Base-by-base conservation (phyloP, 92 coral and sea anemone species). In the Scolanthus callimorphus region DNA sequence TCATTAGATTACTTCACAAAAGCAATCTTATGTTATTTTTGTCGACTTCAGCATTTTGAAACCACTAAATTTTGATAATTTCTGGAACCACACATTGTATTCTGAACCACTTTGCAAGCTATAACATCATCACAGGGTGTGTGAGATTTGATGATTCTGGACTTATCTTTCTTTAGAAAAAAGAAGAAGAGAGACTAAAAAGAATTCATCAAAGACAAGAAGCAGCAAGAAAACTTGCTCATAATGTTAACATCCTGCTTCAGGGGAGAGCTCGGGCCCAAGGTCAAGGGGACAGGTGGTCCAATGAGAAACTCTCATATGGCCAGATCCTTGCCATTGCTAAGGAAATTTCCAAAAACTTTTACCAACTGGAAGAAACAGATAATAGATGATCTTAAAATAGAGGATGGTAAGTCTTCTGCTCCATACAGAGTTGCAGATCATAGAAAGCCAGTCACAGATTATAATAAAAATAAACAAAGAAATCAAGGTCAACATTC, bases 171-270 rank as follows among this genome's bases (percentile, higher is more conserved):
- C 29, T 15, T 43, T 59, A 92, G 98, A 79, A 85, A 69, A 80
- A 71, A 44, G 59, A 72, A 67, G 90, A 77, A 57, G 85, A 81
- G 28, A 77, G 83, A 50, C 58, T 92, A 19, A 74, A 89, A 76
- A 76, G 96, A 67, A 92, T 92, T 49, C 90, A 84, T 49, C 81
- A 77, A n/a, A 71, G 96, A 73, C 96, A 92, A 63, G 96, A 92
- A 51, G 81, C 86, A 8, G 88, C 94, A 9, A 73, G 76, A 77
- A 88, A 77, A 67, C 94, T 91, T 51, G 92, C 89, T 30, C 64
- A 80, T 29, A 88, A 79, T 47, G 98, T 92, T 11, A 96, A 89
- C 52, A 62, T 79, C 31, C 72, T 92, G 19, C 73, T 92, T 17
- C 90, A 92, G 27, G 96, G 88, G 55, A 60, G 85, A 62, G 74